These are phyloP conservation scores for Drosophila teissieri DNA, from an alignment of 1,140 invertebrate species.

Conservation along the genomic window DNA sequence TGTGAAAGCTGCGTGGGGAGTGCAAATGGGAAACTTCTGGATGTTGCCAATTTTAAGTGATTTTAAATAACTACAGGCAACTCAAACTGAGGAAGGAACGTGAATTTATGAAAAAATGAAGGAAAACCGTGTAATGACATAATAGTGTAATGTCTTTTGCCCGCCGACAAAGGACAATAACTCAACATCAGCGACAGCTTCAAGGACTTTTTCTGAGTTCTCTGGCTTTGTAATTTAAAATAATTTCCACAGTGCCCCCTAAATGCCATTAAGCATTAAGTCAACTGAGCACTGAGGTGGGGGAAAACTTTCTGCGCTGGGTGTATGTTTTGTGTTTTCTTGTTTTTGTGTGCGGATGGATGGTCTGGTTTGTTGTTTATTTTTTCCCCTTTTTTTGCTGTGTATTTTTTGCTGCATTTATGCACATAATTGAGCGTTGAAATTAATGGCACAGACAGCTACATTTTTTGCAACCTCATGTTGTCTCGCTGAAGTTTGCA, in stretches of 20 bases:
- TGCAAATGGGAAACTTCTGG: conserved; percentile 28
- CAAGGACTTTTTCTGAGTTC: conserved; percentile 49
- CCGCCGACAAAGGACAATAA: conserved; percentile 43
- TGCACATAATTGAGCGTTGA: conserved; percentile 69
- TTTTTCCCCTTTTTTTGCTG: conserved; percentile 10
- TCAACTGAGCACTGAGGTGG: conserved; percentile 53
- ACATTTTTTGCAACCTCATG: no score
- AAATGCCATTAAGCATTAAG: conserved; percentile 80
- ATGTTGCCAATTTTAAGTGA: conserved; percentile 74
- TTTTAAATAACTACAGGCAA: conserved; percentile 66
- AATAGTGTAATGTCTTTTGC: conserved; percentile 68
- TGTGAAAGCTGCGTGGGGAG: conserved; percentile 4
- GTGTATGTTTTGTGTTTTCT: conserved; percentile 17
- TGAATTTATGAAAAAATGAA: conserved; percentile 20
- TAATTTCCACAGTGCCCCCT: conserved; percentile 70
- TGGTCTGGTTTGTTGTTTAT: conserved; percentile 48
- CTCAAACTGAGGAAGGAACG: conserved; percentile 33
- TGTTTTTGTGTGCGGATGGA: conserved; percentile 16
- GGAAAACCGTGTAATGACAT: conserved; percentile 50
- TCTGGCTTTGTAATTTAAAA: conserved; percentile 71
- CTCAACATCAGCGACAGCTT: conserved; percentile 12
- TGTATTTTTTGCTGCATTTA: conserved; percentile 60
- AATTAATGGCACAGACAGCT: conserved; percentile 17
- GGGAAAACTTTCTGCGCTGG: conserved; percentile 45
- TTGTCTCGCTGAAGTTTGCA: no score